A percentile compares a stretch with the other conserved stretches of the same genome.
These are phyloP conservation scores for Uropsilus gracilis DNA, from an alignment of 2,113 vertebrate genomes.

Conservation along the genomic window DNA sequence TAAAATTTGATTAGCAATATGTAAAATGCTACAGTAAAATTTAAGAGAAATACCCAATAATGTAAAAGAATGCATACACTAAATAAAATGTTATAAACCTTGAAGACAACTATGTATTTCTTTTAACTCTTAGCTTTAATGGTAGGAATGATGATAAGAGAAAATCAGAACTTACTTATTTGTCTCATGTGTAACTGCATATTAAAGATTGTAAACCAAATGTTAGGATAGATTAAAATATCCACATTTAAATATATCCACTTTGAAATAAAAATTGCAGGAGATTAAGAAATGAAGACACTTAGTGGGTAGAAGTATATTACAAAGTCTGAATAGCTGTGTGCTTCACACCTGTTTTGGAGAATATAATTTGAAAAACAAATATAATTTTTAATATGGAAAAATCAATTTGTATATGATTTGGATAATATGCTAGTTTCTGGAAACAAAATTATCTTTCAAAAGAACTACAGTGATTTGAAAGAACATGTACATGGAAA, in stretches of 20 bases:
- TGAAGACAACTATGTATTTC: not conserved
- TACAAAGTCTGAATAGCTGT: not conserved
- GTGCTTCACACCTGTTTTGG: not conserved
- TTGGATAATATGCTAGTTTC: not conserved
- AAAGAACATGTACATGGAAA: not conserved
- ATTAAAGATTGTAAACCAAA: not conserved
- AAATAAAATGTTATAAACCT: not conserved
- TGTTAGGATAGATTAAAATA: not conserved
- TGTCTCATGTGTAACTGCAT: not conserved
- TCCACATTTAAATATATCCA: not conserved
- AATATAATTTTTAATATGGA: not conserved
- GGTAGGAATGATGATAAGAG: not conserved
- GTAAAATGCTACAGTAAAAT: not conserved
- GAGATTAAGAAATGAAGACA: not conserved
- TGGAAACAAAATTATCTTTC: not conserved
- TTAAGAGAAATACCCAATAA: not conserved
- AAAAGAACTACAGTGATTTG: not conserved
- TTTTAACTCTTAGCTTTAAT: constrained; percentile 5
- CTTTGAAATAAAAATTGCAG: not conserved
- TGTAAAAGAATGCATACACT: not conserved
- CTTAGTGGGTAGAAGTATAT: not conserved
- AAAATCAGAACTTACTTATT: not conserved
- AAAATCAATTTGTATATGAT: not conserved
- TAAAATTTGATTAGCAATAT: not conserved
- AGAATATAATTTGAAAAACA: not conserved